Evolutionary conservation across 2,113 vertebrate species (phyloP).

Genomic region (Damaliscus lunatus): DNA sequence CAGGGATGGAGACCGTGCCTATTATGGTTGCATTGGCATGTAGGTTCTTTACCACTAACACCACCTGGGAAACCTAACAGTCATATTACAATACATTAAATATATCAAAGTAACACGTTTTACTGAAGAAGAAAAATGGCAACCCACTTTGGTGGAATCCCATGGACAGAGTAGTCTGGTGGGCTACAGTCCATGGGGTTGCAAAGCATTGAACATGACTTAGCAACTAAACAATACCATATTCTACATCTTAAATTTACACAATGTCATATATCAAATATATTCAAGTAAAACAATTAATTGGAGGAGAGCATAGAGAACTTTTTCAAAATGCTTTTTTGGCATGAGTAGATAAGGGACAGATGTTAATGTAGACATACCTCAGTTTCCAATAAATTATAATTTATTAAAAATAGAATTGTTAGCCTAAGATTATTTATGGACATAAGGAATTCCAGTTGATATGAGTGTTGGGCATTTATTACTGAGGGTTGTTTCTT

Average conservation of each 20-base stretch:
- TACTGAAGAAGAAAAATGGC: background rate
- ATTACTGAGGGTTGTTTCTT: background rate
- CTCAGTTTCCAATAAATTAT: background rate
- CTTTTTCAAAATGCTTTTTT: background rate
- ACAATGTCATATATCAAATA: background rate
- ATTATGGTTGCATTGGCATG: background rate
- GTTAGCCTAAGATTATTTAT: background rate
- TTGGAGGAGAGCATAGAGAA: background rate
- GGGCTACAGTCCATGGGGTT: background rate
- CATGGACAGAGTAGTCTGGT: background rate
- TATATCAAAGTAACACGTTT: background rate
- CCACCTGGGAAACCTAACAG: background rate
- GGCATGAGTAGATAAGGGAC: background rate
- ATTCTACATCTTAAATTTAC: background rate
- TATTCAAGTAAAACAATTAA: background rate
- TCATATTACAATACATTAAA: background rate
- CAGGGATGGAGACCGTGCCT: background rate
- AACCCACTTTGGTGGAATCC: background rate
- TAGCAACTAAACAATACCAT: background rate
- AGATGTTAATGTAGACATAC: background rate
- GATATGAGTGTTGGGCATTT: background rate
- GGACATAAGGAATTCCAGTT: conserved; percentile 5
- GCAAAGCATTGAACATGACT: background rate
- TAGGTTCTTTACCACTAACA: background rate
- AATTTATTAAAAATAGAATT: conserved; percentile 8